Conservation (phyloP, 2,888 invertebrate genomes). For the Meloe dianella region DNA sequence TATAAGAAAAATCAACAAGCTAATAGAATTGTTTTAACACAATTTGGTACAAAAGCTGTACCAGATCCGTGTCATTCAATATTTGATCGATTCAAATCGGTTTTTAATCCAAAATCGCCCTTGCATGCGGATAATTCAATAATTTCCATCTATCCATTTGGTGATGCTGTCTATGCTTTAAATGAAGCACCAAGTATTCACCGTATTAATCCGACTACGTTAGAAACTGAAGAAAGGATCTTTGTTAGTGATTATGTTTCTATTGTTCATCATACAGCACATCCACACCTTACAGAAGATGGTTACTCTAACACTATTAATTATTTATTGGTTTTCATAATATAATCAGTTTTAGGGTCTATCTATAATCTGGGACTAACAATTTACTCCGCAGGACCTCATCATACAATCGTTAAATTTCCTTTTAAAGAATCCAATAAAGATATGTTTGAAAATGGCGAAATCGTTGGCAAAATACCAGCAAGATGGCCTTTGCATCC, state of each 20-base stretch:
- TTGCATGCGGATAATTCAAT: constrained; percentile 83
- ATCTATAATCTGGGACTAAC: constrained; percentile 83
- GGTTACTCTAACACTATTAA: constrained; percentile 55
- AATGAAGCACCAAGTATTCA: constrained; percentile 85
- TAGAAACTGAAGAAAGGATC: constrained; percentile 76
- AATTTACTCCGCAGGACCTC: constrained; percentile 68
- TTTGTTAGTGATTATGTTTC: constrained; percentile 61
- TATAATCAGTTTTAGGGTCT: constrained; percentile 54
- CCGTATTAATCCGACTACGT: constrained; percentile 76
- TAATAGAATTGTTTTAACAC: constrained; percentile 81
- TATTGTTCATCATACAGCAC: constrained; percentile 65
- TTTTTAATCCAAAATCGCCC: constrained; percentile 71
- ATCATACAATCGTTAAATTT: constrained; percentile 74
- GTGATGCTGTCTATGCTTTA: constrained; percentile 86
- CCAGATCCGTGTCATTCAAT: constrained; percentile 69
- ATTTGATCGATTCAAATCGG: constrained; percentile 60
- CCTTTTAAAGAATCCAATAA: constrained; percentile 55
- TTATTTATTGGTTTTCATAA: constrained; percentile 7
- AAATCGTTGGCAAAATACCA: constrained; percentile 72
- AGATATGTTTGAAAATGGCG: constrained; percentile 70
- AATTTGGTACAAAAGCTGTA: constrained; percentile 61
- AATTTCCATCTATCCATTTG: constrained; percentile 89
- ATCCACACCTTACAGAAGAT: constrained; percentile 80
- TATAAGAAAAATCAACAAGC: constrained; percentile 71
- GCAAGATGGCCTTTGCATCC: constrained; percentile 82